These are phyloP conservation scores for Pseudochirops corinnae DNA, from an alignment of 2,797 vertebrate species.

Conservation along the genomic window DNA sequence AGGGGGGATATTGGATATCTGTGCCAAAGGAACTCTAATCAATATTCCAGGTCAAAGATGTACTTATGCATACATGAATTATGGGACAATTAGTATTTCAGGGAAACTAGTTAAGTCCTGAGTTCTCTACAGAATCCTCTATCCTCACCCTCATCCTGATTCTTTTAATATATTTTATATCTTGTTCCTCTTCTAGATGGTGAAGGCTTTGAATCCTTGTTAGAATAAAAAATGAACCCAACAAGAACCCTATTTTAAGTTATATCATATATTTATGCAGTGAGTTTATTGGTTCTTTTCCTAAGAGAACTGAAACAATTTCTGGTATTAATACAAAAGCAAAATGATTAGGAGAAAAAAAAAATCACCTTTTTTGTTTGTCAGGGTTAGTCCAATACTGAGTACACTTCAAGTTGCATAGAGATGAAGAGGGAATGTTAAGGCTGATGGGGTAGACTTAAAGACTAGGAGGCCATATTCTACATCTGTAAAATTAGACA, in stretches of 20 bases:
- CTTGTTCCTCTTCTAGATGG: not conserved
- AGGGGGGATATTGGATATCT: not conserved
- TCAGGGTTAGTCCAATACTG: not conserved
- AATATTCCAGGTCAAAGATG: not conserved
- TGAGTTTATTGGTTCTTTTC: not conserved
- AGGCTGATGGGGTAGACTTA: not conserved
- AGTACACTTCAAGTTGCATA: not conserved
- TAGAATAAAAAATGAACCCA: not conserved
- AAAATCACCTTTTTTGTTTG: not conserved
- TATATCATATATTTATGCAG: not conserved
- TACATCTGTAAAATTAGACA: not conserved
- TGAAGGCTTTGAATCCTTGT: not conserved
- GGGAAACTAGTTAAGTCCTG: not conserved
- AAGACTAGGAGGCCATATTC: not conserved
- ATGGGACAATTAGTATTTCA: not conserved
- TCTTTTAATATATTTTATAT: not conserved
- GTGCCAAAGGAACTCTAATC: not conserved
- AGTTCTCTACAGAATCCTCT: not conserved
- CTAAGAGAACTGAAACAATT: not conserved
- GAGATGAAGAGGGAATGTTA: not conserved
- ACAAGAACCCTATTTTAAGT: not conserved
- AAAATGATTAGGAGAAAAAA: not conserved
- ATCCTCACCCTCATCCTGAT: not conserved
- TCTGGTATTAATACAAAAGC: not conserved
- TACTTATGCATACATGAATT: not conserved